Conservation (phyloP, 1,140 invertebrate genomes). For the Drosophila kurseongensis region DNA sequence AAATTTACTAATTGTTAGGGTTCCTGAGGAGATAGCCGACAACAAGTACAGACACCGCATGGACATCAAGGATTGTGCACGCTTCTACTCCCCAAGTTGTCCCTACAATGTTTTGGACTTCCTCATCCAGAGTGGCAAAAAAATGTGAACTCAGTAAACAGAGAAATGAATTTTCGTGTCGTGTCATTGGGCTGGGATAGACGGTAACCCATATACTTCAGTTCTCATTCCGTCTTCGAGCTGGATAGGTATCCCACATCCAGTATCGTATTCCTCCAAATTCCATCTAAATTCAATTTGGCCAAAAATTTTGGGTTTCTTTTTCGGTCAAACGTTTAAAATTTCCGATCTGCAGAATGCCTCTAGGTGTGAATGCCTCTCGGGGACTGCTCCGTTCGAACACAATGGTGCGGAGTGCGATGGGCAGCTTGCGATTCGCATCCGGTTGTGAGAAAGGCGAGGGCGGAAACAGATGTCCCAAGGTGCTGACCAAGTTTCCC, state of each 20-base stretch:
- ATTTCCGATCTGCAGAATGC: constrained; percentile 4
- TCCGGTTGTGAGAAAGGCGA: constrained; percentile 15
- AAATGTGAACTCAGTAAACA: constrained; percentile 29
- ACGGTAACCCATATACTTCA: neutral
- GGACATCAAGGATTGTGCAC: constrained; percentile 31
- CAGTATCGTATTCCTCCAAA: constrained; percentile 24
- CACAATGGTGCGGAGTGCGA: neutral
- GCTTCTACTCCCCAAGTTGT: constrained; percentile 49
- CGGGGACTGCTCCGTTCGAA: neutral
- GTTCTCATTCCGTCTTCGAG: constrained; percentile 6
- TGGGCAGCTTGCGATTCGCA: neutral
- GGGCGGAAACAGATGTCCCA: constrained; percentile 18
- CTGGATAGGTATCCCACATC: neutral
- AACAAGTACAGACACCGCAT: constrained; percentile 44
- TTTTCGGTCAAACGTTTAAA: neutral
- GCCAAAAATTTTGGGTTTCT: neutral
- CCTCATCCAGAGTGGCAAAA: constrained; percentile 27
- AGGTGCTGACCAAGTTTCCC: constrained; percentile 9
- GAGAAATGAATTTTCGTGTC: neutral
- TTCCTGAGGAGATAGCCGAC: constrained; percentile 52
- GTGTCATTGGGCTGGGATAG: constrained; percentile 3
- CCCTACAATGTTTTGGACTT: constrained; percentile 61
- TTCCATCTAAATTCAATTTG: neutral
- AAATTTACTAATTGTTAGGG: constrained; percentile 7
- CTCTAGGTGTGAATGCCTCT: neutral